Percentiles rank a stretch among this genome's conserved stretches.
Conservation (phyloP, 2,888 invertebrate genomes). For the Tipula helvola region DNA sequence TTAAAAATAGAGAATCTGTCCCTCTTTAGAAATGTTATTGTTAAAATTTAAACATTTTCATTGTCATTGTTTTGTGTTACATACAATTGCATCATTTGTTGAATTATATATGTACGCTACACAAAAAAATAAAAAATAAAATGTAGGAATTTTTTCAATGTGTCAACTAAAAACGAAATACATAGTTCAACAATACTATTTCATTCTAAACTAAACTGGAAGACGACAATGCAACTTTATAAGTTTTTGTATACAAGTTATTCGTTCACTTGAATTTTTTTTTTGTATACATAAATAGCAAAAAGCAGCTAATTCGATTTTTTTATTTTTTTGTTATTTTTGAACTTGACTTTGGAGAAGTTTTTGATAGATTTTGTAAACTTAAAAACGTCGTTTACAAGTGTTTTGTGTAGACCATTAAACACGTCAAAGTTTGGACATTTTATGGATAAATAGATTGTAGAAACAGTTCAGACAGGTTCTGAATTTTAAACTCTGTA, state of each 20-base stretch:
- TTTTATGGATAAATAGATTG: no score
- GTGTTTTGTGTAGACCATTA: no score
- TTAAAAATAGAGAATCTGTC: not conserved
- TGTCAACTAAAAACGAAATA: not conserved
- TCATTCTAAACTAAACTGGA: not conserved
- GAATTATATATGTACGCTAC: not conserved
- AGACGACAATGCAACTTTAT: not conserved
- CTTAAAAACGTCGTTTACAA: no score
- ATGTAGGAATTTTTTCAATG: not conserved
- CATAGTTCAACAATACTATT: not conserved
- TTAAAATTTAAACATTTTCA: not conserved
- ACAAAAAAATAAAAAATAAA: not conserved
- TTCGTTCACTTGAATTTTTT: not conserved
- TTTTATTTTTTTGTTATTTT: not conserved
- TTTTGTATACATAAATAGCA: not conserved
- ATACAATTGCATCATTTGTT: not conserved
- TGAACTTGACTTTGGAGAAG: not conserved
- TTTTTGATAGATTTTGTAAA: not conserved
- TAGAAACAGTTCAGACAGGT: no score
- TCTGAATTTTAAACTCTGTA: no score
- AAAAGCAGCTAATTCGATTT: not conserved
- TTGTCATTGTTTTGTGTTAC: not conserved
- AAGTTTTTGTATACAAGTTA: not conserved
- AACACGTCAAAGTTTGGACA: no score
- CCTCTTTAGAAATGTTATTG: not conserved